Percentiles rank a stretch among this genome's conserved stretches.
phyloP scores from a whole-genome alignment of 2,113 vertebrate species.

The Haplochromis burtoni region DNA sequence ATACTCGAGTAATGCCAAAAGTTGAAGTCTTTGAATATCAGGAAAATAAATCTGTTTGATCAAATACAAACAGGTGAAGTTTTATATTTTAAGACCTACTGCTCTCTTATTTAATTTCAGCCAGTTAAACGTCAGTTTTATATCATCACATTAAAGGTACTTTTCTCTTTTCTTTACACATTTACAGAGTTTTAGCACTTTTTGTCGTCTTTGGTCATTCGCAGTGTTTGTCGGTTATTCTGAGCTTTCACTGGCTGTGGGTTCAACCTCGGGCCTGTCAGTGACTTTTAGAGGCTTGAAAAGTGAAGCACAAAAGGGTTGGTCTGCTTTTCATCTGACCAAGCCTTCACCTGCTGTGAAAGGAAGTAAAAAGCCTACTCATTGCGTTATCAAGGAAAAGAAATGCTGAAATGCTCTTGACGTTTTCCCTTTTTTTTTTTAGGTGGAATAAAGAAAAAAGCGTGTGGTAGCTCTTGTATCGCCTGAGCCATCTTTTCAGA shows the following conservation, averaged over 20 bases:
- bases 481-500: background rate
- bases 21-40: background rate
- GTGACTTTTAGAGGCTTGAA: background rate
- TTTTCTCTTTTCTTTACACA: background rate
- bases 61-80: background rate
- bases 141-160: background rate
- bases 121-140: background rate
- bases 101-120: background rate
- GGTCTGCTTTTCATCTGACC: background rate
- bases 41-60: background rate
- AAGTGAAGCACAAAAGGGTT: background rate
- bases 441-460: background rate
- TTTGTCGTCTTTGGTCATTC: background rate
- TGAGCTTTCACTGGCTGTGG: background rate
- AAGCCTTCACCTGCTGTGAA: background rate
- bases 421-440: background rate
- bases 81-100: background rate
- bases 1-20: background rate
- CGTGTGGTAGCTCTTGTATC: background rate
- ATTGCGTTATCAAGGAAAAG: background rate
- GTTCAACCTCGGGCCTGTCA: background rate
- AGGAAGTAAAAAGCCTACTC: background rate
- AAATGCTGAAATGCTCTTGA: background rate
- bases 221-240: rapidly evolving
- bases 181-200: background rate